Conservation (phyloP, 2,113 vertebrate genomes). For the Okapia johnstoni region DNA sequence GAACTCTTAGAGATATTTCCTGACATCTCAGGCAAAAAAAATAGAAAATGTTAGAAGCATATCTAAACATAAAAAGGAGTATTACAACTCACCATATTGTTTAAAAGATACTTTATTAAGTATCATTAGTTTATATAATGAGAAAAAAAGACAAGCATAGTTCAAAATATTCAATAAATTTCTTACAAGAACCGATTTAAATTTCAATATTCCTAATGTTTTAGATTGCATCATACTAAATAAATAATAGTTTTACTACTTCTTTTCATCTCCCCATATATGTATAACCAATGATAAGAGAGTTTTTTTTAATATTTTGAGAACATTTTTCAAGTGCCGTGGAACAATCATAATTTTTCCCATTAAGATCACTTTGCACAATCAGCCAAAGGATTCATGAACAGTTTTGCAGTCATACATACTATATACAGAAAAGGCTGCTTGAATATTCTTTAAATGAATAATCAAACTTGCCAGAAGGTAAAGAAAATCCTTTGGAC, state of each 20-base stretch:
- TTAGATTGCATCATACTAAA: not conserved
- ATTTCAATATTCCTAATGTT: not conserved
- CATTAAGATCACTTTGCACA: not conserved
- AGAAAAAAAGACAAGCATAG: not conserved
- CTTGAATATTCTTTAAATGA: not conserved
- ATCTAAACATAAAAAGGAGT: not conserved
- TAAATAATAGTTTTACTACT: not conserved
- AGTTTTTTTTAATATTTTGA: not conserved
- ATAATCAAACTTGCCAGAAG: not conserved
- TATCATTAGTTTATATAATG: not conserved
- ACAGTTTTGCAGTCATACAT: not conserved
- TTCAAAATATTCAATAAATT: not conserved
- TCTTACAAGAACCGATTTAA: not conserved
- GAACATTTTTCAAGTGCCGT: not conserved
- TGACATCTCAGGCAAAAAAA: not conserved
- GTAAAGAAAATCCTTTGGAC: not conserved
- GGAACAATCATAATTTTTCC: not conserved
- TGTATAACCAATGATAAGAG: not conserved
- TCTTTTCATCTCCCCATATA: not conserved
- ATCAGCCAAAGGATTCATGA: not conserved
- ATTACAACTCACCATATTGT: not conserved
- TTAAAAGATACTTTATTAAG: not conserved
- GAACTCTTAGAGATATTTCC: not conserved
- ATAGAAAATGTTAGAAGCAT: not conserved
- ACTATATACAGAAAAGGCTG: not conserved